phyloP scores from a whole-genome alignment of 2,888 invertebrate species.

The Aricia artaxerxes region DNA sequence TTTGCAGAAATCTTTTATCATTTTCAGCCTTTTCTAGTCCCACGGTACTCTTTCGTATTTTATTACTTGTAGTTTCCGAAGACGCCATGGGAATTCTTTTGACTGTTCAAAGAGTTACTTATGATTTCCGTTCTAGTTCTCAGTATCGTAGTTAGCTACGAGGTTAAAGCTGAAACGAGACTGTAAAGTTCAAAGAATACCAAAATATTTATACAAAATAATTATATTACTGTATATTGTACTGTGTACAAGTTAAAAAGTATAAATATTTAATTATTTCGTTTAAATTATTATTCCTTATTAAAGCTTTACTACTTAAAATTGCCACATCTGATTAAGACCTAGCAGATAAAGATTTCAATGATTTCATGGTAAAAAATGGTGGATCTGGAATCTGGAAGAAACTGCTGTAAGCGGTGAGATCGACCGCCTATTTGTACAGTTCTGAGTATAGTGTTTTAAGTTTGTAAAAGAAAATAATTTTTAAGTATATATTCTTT shows the following conservation, averaged over 20 bases:
- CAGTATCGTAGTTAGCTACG: conserved; percentile 4
- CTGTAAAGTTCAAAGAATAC: conserved; percentile 7
- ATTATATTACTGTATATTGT: background rate
- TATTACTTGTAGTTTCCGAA: background rate
- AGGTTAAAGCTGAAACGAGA: background rate
- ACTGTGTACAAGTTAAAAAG: no score
- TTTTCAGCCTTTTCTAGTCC: conserved; percentile 2
- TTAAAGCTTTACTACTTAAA: no score
- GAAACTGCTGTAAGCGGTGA: no score
- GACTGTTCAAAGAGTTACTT: conserved; percentile 21
- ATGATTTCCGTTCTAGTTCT: conserved; percentile 5
- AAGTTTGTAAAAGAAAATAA: no score
- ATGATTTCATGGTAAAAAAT: background rate
- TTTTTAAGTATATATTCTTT: no score
- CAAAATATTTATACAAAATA: background rate
- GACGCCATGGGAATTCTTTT: conserved; percentile 14
- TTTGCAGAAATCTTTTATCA: conserved; percentile 11
- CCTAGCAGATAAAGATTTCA: no score
- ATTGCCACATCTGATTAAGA: no score
- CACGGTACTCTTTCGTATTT: conserved; percentile 10
- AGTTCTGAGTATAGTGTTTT: no score
- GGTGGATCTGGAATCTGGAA: background rate
- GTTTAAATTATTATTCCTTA: no score
- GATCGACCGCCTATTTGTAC: no score
- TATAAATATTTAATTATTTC: no score